Conservation (phyloP, 2,888 invertebrate species). For the Pegoplata infirma region DNA sequence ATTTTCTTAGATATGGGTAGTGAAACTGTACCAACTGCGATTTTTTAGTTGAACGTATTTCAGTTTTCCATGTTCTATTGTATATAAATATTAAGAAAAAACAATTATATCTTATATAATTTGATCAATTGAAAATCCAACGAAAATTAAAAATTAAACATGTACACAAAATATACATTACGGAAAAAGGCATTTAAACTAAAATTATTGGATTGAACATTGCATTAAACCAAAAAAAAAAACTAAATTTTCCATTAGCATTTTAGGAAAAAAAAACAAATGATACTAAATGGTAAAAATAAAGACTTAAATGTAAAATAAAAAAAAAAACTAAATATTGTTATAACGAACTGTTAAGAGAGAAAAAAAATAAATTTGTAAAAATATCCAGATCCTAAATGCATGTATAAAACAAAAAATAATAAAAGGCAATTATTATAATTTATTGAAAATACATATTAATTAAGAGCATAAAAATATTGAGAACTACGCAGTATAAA, state of each 20-base stretch:
- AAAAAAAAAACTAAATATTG: slow-evolving; percentile 16
- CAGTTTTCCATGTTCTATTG: too few relatives aligned
- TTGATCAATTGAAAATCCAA: slow-evolving; percentile 15
- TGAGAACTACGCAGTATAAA: slow-evolving; percentile 14
- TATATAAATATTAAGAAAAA: too few relatives aligned
- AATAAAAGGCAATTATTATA: slow-evolving; percentile 28
- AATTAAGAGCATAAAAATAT: slow-evolving; percentile 27
- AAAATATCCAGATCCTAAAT: slow-evolving; percentile 11
- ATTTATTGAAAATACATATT: slow-evolving; percentile 36
- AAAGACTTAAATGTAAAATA: slow-evolving; percentile 23
- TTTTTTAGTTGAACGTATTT: too few relatives aligned
- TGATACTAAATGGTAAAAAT: slow-evolving; percentile 7
- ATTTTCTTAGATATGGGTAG: too few relatives aligned
- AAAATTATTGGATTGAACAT: slow-evolving; percentile 11
- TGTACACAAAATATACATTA: slow-evolving; percentile 5
- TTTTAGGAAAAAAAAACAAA: slow-evolving; percentile 8
- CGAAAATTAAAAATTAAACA: slow-evolving; percentile 2
- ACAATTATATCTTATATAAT: neutral
- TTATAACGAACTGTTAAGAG: slow-evolving; percentile 18
- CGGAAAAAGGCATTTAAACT: slow-evolving; percentile 18
- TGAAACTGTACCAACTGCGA: too few relatives aligned
- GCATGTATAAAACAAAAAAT: slow-evolving; percentile 29
- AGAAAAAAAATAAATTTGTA: neutral
- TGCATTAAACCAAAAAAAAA: neutral
- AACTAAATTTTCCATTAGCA: slow-evolving; percentile 15